Conservation (phyloP, 2,888 invertebrate genomes). For the Zygothrica quintamaculata region DNA sequence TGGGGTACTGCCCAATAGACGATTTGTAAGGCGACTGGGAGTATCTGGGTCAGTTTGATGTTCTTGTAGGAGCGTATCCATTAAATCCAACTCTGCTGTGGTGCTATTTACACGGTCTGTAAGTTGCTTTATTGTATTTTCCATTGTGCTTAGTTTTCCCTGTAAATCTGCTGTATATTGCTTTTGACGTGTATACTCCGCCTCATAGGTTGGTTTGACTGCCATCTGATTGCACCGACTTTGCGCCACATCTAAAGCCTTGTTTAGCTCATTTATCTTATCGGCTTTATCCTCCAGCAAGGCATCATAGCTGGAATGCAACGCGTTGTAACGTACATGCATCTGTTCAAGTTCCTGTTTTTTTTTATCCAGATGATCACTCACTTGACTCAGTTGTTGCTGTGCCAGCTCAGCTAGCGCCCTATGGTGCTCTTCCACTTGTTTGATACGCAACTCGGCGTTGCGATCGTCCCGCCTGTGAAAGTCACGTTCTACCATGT, state of each 20-base stretch:
- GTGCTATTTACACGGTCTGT: slow-evolving; percentile 80
- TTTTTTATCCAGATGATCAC: slow-evolving; percentile 84
- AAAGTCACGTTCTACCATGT: slow-evolving; percentile 82
- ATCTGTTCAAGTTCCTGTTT: slow-evolving; percentile 86
- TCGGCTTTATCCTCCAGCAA: slow-evolving; percentile 87
- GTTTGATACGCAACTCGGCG: slow-evolving; percentile 83
- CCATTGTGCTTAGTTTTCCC: slow-evolving; percentile 77
- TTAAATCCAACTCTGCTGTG: slow-evolving; percentile 81
- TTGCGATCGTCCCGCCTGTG: slow-evolving; percentile 80
- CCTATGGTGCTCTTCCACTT: slow-evolving; percentile 85
- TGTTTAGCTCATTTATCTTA: slow-evolving; percentile 87
- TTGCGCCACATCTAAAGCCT: slow-evolving; percentile 87
- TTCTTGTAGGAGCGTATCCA: slow-evolving; percentile 82
- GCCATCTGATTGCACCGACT: slow-evolving; percentile 84
- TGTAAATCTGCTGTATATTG: slow-evolving; percentile 77
- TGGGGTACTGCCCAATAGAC: slow-evolving; percentile 81
- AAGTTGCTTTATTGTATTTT: slow-evolving; percentile 79
- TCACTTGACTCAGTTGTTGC: slow-evolving; percentile 84
- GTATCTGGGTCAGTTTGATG: slow-evolving; percentile 74
- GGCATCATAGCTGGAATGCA: slow-evolving; percentile 87
- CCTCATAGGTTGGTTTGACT: slow-evolving; percentile 72
- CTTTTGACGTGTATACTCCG: slow-evolving; percentile 79
- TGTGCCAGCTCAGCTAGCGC: slow-evolving; percentile 85
- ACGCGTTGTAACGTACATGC: slow-evolving; percentile 86
- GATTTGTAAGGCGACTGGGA: slow-evolving; percentile 53